Conservation (phyloP, 2,113 vertebrate species). For the Urocolius indicus region DNA sequence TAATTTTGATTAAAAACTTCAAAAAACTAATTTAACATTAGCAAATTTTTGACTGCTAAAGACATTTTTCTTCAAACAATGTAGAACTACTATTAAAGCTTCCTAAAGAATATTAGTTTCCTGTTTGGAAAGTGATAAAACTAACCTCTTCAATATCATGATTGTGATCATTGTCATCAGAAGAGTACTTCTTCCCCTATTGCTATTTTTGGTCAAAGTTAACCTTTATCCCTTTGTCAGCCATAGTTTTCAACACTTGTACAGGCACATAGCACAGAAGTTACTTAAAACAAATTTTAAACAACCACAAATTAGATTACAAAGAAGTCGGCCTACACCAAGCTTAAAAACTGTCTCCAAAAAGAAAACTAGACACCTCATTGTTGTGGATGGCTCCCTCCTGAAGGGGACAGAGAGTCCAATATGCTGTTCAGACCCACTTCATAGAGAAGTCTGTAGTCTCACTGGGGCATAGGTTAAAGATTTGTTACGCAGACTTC, state of each 20-base stretch:
- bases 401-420: too few species aligned
- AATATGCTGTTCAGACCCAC: too few species aligned
- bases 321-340: too few species aligned
- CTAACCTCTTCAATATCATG: background rate
- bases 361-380: too few species aligned
- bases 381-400: too few species aligned
- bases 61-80: background rate
- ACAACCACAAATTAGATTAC: background rate
- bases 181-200: background rate
- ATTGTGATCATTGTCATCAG: background rate
- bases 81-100: background rate
- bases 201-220: background rate
- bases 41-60: background rate
- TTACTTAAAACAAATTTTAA: background rate
- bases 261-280: background rate
- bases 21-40: background rate
- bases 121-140: background rate
- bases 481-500: too few species aligned
- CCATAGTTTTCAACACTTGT: background rate
- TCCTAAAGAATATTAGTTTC: background rate
- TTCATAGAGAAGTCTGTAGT: too few species aligned
- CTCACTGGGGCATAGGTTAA: too few species aligned
- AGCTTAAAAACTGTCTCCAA: too few species aligned
- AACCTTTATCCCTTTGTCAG: background rate
- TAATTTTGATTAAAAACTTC: background rate